Evolutionary conservation across 2,888 invertebrate species (phyloP).

Genomic region (Nyleta sp.): DNA sequence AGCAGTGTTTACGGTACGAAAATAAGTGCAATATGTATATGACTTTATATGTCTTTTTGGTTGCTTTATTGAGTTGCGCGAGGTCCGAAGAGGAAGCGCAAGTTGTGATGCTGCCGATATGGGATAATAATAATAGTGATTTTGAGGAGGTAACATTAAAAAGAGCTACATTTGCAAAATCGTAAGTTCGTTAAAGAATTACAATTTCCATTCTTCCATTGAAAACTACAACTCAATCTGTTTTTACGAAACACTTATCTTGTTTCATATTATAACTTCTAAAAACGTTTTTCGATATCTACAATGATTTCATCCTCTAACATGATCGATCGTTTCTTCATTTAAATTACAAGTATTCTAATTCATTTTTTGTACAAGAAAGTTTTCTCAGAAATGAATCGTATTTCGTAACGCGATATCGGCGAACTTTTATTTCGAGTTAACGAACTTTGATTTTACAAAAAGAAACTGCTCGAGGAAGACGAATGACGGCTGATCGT

Average conservation of each 20-base stretch:
- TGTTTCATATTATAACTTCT: no score
- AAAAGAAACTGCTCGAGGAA: not conserved
- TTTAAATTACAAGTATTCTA: no score
- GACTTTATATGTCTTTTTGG: slow-evolving; percentile 53
- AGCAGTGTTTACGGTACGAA: slow-evolving; percentile 68
- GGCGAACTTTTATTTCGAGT: no score
- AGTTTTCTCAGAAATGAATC: not conserved
- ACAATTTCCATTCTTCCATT: no score
- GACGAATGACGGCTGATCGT: slow-evolving; percentile 9
- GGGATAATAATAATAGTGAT: slow-evolving; percentile 63
- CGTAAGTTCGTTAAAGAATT: no score
- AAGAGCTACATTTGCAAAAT: no score
- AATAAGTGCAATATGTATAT: slow-evolving; percentile 65
- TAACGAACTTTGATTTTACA: no score
- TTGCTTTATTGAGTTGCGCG: slow-evolving; percentile 49
- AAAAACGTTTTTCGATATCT: no score
- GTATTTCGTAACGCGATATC: not conserved
- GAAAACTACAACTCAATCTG: no score
- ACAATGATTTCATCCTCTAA: no score
- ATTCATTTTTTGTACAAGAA: not conserved
- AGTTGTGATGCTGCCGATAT: slow-evolving; percentile 70
- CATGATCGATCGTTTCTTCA: no score
- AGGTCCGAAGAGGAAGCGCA: slow-evolving; percentile 65
- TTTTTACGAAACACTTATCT: no score
- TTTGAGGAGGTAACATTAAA: slow-evolving; percentile 57